A percentile compares a stretch with the other conserved stretches of the same genome.
These are phyloP conservation scores for Urocitellus parryii DNA, from an alignment of 2,113 vertebrate species.

Conservation along the genomic window DNA sequence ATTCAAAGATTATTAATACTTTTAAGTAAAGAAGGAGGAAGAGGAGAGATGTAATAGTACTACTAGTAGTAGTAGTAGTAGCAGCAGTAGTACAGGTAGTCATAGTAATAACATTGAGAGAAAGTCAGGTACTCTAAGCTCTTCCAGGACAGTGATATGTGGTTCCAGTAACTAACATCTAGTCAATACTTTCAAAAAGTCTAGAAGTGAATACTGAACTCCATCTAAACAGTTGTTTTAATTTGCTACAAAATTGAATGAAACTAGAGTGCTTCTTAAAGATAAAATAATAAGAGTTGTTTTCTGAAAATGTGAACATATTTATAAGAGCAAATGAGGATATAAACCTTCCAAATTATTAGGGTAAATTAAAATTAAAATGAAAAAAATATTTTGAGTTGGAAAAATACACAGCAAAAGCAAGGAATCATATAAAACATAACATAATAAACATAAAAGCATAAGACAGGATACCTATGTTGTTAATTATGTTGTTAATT, in stretches of 20 bases:
- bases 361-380: background rate
- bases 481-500: background rate
- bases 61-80: background rate
- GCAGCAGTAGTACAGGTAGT: background rate
- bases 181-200: background rate
- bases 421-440: background rate
- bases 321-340: background rate
- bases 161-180: background rate
- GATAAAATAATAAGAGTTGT: background rate
- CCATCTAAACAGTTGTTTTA: background rate
- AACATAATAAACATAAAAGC: background rate
- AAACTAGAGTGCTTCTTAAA: background rate
- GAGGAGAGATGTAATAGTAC: background rate
- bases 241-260: background rate
- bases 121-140: background rate
- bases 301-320: background rate
- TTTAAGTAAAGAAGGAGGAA: background rate
- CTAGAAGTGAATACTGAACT: background rate
- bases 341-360: background rate
- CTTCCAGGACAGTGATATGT: background rate
- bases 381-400: background rate
- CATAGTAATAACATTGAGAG: background rate
- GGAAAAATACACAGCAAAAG: slow-evolving; percentile 7
- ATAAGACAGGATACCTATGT: background rate
- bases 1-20: background rate